Base-by-base conservation (phyloP, 2,797 vertebrate species). In the Loris lydekkerianus region DNA sequence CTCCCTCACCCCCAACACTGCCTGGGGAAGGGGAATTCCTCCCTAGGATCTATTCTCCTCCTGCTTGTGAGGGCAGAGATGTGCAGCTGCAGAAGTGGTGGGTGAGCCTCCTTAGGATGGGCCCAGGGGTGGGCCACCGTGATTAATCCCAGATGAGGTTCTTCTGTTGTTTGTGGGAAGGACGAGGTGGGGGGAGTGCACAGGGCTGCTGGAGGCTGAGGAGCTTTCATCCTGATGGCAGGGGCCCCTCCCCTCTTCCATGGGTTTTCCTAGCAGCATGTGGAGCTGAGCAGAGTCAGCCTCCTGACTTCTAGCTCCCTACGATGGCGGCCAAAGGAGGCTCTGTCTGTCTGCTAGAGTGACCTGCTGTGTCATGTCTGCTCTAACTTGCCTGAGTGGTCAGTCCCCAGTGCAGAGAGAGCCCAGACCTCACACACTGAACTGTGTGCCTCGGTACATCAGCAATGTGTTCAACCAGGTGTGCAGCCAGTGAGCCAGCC, bases 1-100 rank as follows among this genome's bases (percentile, higher is more conserved):
- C 1, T 1, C 25, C 53, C 21, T 17, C 4, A 8, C 18, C 1
- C 43, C 53, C 69, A 5, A 27, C 10, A 3, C 75, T 10, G 15
- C 80, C 65, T 5, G 31, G 60, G 46, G 53, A 34, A 77, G 25
- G 3, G 37, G 76, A 21, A 27, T 7, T 40, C 77, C 46, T 60
- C 34, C 10, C 31, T 17, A 75, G 75, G 53, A 18, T 21, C 11
- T 0, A 34, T 49, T 82, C 65, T 56, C 56, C 83, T 61, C 46
- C 7, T 1, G 2, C 61, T 37, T 61, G 34, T 61, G 9, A 13
- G 7, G 29, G 46, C 27, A 46, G 0, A 7, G 83, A 34, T 17
- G 18, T 10, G 53, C 40, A 5, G 63, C 43, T 29, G 37, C n/a
- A 8, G 29, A 60, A 13, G 15, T 5, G 25, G 58, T 6, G 3